Conservation (phyloP, 2,797 vertebrate species). For the Sparus aurata region DNA sequence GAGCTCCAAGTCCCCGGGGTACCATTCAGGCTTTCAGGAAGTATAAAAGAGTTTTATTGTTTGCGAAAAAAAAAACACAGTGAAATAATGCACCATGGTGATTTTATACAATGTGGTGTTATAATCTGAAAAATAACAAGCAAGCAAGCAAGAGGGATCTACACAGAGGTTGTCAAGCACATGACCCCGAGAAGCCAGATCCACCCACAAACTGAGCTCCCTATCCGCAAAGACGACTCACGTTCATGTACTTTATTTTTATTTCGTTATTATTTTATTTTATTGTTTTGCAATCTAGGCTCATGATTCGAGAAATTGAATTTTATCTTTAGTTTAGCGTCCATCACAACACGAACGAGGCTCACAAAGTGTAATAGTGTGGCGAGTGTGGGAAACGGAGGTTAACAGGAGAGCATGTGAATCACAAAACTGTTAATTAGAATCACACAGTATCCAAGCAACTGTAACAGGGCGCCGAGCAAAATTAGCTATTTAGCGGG, state of each 20-base stretch:
- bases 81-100: constrained; percentile 48
- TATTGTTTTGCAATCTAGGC: not conserved
- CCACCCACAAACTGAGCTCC: constrained; percentile 55
- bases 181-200: constrained; percentile 52
- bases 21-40: constrained; percentile 69
- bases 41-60: constrained; percentile 71
- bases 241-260: not conserved
- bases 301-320: constrained; percentile 26
- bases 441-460: constrained; percentile 73
- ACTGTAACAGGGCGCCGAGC: constrained; percentile 43
- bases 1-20: constrained; percentile 68
- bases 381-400: constrained; percentile 45
- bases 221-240: not conserved
- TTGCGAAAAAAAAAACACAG: constrained; percentile 43
- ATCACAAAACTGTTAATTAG: constrained; percentile 70
- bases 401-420: constrained; percentile 61
- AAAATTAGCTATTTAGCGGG: constrained; percentile 52
- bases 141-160: constrained; percentile 16
- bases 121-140: constrained; percentile 51
- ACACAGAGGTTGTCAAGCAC: constrained; percentile 43
- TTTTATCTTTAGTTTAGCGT: constrained; percentile 23
- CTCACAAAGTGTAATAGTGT: constrained; percentile 35
- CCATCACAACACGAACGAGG: constrained; percentile 16
- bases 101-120: constrained; percentile 62
- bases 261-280: not conserved